phyloP scores from a whole-genome alignment of 2,113 vertebrate species.

The Collichthys lucidus region DNA sequence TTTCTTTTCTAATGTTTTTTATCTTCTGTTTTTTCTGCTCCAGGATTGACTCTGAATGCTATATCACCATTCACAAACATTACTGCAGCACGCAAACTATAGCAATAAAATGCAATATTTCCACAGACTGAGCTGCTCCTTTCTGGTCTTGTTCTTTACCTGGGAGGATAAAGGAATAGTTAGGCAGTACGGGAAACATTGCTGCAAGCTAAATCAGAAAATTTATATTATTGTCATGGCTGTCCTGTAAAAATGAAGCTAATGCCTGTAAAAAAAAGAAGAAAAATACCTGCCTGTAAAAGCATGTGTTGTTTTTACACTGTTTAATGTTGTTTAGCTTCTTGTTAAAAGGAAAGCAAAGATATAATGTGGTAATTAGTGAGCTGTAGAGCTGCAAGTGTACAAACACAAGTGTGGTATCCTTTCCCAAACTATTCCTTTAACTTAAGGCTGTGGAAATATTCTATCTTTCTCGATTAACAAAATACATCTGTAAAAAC shows the following conservation, averaged over 20 bases:
- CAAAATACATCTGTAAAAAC: slow-evolving; percentile 1
- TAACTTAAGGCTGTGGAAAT: not conserved
- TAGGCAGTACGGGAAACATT: not conserved
- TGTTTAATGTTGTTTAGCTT: not conserved
- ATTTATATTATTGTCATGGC: not conserved
- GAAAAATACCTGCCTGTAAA: not conserved
- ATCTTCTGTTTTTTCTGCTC: too few species aligned
- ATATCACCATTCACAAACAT: too few species aligned
- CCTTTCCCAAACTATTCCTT: not conserved
- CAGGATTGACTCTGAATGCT: too few species aligned
- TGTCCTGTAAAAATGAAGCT: not conserved
- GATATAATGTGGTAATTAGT: not conserved
- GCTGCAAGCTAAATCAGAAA: not conserved
- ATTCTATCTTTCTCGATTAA: not conserved
- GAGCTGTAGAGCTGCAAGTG: not conserved
- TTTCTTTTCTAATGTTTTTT: too few species aligned
- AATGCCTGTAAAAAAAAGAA: not conserved
- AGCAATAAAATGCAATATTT: not conserved
- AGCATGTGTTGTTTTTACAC: not conserved
- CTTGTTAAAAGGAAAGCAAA: too few species aligned
- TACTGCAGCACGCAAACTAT: too few species aligned
- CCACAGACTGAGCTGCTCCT: not conserved
- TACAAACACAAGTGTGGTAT: too few species aligned
- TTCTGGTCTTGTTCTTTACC: not conserved
- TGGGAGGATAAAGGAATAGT: not conserved